These are phyloP conservation scores for Carollia perspicillata DNA, from an alignment of 2,113 vertebrate genomes.

Conservation along the genomic window DNA sequence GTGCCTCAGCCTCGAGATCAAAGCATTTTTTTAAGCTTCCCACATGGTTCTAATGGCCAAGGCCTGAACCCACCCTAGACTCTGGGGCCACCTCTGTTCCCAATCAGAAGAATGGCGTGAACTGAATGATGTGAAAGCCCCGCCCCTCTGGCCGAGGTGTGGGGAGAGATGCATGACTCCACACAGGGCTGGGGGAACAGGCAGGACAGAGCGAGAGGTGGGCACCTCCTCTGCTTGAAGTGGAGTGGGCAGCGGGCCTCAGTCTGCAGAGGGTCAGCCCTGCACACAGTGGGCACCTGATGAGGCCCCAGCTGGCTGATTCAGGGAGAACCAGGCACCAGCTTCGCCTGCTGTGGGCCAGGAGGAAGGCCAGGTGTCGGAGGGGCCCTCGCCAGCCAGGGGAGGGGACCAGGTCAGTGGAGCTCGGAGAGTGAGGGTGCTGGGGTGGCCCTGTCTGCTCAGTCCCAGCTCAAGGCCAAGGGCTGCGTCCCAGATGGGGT, in stretches of 20 bases:
- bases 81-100: neutral
- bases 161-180: accelerated
- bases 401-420: neutral
- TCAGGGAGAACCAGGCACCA: too few species aligned
- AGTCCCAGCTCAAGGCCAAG: neutral
- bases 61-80: neutral
- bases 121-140: too few species aligned
- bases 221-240: neutral
- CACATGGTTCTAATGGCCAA: neutral
- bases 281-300: neutral
- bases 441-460: accelerated
- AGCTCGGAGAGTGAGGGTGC: accelerated
- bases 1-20: neutral
- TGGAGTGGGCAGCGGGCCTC: too few species aligned
- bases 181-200: neutral
- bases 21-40: neutral
- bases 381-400: neutral
- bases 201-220: neutral
- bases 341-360: neutral
- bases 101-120: neutral
- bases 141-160: neutral
- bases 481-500: accelerated
- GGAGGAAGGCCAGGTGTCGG: neutral
- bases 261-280: too few species aligned
- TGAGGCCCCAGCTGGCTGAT: too few species aligned